Conservation (phyloP, 2,888 invertebrate species). For the Agriopis aurantiaria region DNA sequence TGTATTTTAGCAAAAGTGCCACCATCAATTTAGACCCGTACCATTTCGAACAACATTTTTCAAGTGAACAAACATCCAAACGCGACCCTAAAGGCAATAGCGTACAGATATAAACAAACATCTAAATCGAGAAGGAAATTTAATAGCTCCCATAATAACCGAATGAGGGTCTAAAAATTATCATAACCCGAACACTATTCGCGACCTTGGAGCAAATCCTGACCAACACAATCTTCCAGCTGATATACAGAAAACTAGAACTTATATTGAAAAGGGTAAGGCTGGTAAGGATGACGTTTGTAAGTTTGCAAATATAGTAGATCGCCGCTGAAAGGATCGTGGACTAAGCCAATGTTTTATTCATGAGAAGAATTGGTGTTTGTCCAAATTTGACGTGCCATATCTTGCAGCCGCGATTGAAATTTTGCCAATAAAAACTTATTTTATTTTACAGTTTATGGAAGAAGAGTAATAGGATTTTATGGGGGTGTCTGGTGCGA, state of each 20-base stretch:
- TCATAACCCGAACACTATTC: constrained; percentile 66
- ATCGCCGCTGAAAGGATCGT: constrained; percentile 64
- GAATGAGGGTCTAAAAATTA: constrained; percentile 67
- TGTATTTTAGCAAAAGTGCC: neutral
- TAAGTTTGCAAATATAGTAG: constrained; percentile 41
- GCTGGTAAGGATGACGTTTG: neutral
- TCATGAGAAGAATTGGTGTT: constrained; percentile 75
- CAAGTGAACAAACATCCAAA: constrained; percentile 11
- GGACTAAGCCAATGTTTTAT: constrained; percentile 68
- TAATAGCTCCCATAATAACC: constrained; percentile 67
- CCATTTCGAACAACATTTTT: constrained; percentile 20
- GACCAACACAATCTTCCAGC: constrained; percentile 13
- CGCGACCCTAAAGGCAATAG: constrained; percentile 41
- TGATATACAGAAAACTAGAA: constrained; percentile 14
- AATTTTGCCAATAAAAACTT: constrained; percentile 62
- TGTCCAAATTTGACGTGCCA: constrained; percentile 78
- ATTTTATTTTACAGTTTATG: constrained; percentile 50
- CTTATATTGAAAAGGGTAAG: neutral
- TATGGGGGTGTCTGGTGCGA: constrained; percentile 33
- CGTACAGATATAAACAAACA: constrained; percentile 56
- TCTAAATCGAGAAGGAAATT: constrained; percentile 60
- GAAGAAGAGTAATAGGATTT: constrained; percentile 41
- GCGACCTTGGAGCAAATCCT: constrained; percentile 58
- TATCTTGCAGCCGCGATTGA: constrained; percentile 66
- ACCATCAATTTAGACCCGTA: constrained; percentile 4